These are phyloP conservation scores for Drosophila engyochracea DNA, from an alignment of 2,888 invertebrate species.

Conservation along the genomic window DNA sequence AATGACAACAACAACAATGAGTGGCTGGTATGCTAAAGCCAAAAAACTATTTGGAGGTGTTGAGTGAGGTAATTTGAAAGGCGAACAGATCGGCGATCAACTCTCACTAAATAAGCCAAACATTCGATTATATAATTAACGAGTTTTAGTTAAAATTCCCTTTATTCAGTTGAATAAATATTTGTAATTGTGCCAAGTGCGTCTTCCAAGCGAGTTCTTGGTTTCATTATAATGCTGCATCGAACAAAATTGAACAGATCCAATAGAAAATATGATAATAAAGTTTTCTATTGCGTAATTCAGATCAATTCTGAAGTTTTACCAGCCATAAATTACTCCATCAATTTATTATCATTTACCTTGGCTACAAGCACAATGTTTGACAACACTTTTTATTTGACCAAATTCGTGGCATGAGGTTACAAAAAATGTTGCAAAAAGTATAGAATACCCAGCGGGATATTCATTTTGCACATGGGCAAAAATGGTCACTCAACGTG, in stretches of 20 bases:
- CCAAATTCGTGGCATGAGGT: neutral
- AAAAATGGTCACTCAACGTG: constrained; percentile 27
- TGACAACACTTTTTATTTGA: constrained; percentile 18
- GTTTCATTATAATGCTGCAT: neutral
- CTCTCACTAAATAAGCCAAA: neutral
- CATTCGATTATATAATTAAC: neutral
- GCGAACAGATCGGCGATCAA: neutral
- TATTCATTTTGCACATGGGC: constrained; percentile 23
- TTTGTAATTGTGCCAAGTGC: neutral
- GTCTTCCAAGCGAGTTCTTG: neutral
- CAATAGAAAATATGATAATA: neutral
- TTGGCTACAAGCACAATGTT: neutral
- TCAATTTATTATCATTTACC: neutral
- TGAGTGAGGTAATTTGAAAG: neutral
- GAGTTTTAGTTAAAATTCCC: neutral
- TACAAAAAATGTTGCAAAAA: neutral
- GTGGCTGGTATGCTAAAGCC: neutral
- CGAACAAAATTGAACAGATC: neutral
- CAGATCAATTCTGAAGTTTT: neutral
- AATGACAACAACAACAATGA: neutral
- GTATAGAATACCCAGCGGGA: constrained; percentile 6
- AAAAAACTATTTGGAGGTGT: constrained; percentile 8
- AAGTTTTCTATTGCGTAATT: neutral
- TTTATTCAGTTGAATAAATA: neutral
- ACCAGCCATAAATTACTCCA: neutral